Percentiles rank a stretch among this genome's conserved stretches.
These are phyloP conservation scores for Serripes groenlandicus DNA, from an alignment of 2,888 invertebrate species.

Conservation along the genomic window DNA sequence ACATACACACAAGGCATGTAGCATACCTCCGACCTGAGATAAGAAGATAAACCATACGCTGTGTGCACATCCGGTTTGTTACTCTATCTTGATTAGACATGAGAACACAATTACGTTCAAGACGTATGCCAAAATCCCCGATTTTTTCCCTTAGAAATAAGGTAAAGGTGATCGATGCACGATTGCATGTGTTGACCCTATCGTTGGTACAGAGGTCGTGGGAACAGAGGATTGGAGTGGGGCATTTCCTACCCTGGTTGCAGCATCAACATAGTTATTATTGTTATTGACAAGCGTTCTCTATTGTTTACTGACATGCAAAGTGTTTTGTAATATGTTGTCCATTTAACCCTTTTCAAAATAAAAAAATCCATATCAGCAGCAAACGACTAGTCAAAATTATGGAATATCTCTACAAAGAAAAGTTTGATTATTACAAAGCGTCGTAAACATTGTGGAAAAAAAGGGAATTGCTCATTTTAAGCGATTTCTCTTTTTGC, in stretches of 20 bases:
- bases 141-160: not conserved
- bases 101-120: not conserved
- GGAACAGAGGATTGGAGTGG: not conserved
- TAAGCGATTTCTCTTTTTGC: not conserved
- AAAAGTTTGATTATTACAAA: too few species aligned
- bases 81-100: not conserved
- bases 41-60: slow-evolving; percentile 11
- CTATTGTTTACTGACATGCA: too few species aligned
- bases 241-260: too few species aligned
- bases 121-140: not conserved
- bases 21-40: slow-evolving; percentile 11
- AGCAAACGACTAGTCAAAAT: too few species aligned
- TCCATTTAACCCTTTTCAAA: too few species aligned
- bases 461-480: not conserved
- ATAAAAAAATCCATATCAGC: too few species aligned
- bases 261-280: too few species aligned
- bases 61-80: slow-evolving; percentile 23
- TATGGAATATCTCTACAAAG: too few species aligned
- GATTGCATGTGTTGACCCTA: not conserved
- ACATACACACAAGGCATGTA: slow-evolving; percentile 6
- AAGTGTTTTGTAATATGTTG: too few species aligned
- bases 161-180: not conserved
- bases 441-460: slow-evolving; percentile 8
- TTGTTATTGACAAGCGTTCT: too few species aligned
- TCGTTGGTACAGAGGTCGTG: not conserved